Conservation (phyloP, 2,888 invertebrate genomes). For the Tetranychus piercei region DNA sequence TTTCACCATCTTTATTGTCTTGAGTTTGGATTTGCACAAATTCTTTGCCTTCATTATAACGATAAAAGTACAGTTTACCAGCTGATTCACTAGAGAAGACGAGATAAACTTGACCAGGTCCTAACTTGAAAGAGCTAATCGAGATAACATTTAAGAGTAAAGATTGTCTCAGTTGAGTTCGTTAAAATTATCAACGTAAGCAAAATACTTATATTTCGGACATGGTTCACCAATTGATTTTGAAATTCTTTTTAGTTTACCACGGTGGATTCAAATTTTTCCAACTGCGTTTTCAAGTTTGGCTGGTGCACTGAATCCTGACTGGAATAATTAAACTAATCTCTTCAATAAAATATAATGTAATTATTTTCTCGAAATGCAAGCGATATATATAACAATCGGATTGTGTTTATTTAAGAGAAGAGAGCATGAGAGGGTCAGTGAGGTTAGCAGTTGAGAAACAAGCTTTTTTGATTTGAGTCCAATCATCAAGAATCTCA, state of each 20-base stretch:
- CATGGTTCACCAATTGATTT: background rate
- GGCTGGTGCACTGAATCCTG: too few relatives aligned
- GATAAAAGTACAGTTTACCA: background rate
- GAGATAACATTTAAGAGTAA: background rate
- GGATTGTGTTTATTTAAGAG: too few relatives aligned
- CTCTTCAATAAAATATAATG: too few relatives aligned
- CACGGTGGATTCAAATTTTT: too few relatives aligned
- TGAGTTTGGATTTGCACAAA: too few relatives aligned
- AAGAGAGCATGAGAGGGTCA: too few relatives aligned
- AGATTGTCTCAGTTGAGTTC: background rate
- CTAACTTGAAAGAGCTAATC: background rate
- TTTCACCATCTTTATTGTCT: too few relatives aligned
- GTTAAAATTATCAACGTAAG: background rate
- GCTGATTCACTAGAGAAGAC: background rate
- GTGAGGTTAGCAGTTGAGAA: background rate
- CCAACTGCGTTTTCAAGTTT: too few relatives aligned
- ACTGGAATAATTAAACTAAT: too few relatives aligned
- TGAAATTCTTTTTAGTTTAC: background rate
- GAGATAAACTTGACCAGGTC: background rate
- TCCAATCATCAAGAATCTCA: constrained; percentile 90
- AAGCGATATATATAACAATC: too few relatives aligned
- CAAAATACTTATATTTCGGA: background rate
- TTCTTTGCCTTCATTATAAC: background rate
- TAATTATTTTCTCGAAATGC: too few relatives aligned
- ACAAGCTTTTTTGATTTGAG: constrained; percentile 58